Base-by-base conservation (phyloP, 2,797 vertebrate species). In the Streptopelia turtur region DNA sequence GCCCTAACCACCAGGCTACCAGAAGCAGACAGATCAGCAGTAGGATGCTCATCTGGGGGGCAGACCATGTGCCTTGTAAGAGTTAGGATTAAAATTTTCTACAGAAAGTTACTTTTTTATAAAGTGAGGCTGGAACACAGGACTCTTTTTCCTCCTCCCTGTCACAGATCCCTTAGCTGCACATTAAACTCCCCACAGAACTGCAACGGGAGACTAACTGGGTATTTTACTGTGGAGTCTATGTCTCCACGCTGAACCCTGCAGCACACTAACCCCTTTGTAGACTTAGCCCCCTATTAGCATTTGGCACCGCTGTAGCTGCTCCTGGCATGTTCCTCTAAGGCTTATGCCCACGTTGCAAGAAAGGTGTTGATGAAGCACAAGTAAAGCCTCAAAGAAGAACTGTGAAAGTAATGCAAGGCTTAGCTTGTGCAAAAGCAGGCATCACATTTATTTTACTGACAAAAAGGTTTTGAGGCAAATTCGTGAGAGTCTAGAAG, bases 401-500 rank as follows among this genome's bases (percentile, higher is more conserved):
- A 90, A 64, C 57, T 65, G 30, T 53, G 50, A 71, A n/a, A 91
- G 28, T 39, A 56, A 85, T 77, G 33, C 85, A 91, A 78, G 37
- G 30, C 45, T 85, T 45, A 83, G 50, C 52, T 64, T 43, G 37
- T 16, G 59, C 52, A 81, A 69, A 88, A 90, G 74, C 13, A 43
- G 63, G 63, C 45, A 66, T 49, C 49, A 79, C 16, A 12, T 75
- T 75, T 86, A n/a, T 88, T 91, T 70, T 60, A 43, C 39, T 83
- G 89, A 90, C 70, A 85, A 83, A 87, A 92, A 89, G 37, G 63
- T 91, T 95, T 81, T 30, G 33, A 88, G 59, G 35, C 49, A 78
- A 95, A 86, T 85, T 88, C 68, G 9, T n/a, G 30, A 56, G 9
- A 53, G 50, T 55, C 33, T 75, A 71, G n/a, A 83, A 93, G 21